phyloP scores from a whole-genome alignment of 2,797 vertebrate genomes.

The Tokudaia tokunoshimensis region DNA sequence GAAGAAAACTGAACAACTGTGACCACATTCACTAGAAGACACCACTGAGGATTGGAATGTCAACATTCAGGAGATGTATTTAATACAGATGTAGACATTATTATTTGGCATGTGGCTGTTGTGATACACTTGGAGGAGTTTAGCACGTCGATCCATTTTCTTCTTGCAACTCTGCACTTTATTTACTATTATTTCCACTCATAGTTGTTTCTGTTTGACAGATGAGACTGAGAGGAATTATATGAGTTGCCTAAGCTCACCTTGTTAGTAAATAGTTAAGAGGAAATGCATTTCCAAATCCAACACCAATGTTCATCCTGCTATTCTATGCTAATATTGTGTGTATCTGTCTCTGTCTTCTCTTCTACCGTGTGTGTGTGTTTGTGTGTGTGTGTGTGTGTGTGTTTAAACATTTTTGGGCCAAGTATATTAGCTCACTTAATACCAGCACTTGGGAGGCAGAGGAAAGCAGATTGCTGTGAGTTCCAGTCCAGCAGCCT shows the following conservation, averaged over 20 bases:
- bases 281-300: not conserved
- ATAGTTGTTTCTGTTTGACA: constrained; percentile 40
- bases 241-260: not conserved
- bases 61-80: not conserved
- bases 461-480: not conserved
- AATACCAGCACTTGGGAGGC: not conserved
- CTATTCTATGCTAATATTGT: not conserved
- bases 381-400: not conserved
- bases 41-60: not conserved
- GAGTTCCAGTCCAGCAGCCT: not conserved
- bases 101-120: not conserved
- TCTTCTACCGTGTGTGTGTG: not conserved
- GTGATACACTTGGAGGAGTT: not conserved
- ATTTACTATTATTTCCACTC: constrained; percentile 23
- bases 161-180: not conserved
- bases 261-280: constrained; percentile 15
- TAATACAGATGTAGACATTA: not conserved
- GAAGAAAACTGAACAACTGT: not conserved
- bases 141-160: not conserved
- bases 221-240: constrained; percentile 64
- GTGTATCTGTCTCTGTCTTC: not conserved
- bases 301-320: not conserved
- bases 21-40: not conserved
- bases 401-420: not conserved
- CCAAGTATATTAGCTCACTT: not conserved